These are phyloP conservation scores for Fissipunctia ypsillon DNA, from an alignment of 2,888 invertebrate species.

Conservation along the genomic window DNA sequence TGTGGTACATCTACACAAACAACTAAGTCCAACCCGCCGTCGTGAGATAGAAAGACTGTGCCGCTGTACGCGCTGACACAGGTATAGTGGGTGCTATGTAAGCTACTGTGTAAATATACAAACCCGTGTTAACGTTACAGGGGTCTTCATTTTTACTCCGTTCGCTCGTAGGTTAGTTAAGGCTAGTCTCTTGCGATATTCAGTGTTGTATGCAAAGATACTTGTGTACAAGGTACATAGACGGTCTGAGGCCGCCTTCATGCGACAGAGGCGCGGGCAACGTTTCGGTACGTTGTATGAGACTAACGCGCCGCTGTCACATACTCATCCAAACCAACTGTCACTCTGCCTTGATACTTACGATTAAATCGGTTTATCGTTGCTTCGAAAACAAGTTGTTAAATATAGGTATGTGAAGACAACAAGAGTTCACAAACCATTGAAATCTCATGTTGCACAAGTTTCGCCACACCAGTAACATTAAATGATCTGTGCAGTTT, in stretches of 20 bases:
- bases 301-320: not conserved
- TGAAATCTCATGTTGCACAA: slow-evolving; percentile 46
- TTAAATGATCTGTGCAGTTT: slow-evolving; percentile 50
- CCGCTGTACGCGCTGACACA: too few species aligned
- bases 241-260: not conserved
- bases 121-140: slow-evolving; percentile 42
- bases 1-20: too few species aligned
- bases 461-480: slow-evolving; percentile 35
- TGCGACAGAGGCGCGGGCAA: not conserved
- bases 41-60: too few species aligned
- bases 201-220: slow-evolving; percentile 29
- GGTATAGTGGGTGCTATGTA: slow-evolving; percentile 25
- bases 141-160: slow-evolving; percentile 38
- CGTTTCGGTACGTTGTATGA: not conserved
- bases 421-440: slow-evolving; percentile 14
- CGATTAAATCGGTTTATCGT: not conserved
- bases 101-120: slow-evolving; percentile 43
- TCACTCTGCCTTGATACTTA: not conserved
- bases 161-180: slow-evolving; percentile 40
- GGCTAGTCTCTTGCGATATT: slow-evolving; percentile 21
- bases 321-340: slow-evolving; percentile 11
- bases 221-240: slow-evolving; percentile 44
- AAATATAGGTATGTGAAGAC: not conserved
- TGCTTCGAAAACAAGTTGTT: slow-evolving; percentile 13
- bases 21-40: too few species aligned